Conservation (phyloP, 2,888 invertebrate species). For the Catocala sponsa region DNA sequence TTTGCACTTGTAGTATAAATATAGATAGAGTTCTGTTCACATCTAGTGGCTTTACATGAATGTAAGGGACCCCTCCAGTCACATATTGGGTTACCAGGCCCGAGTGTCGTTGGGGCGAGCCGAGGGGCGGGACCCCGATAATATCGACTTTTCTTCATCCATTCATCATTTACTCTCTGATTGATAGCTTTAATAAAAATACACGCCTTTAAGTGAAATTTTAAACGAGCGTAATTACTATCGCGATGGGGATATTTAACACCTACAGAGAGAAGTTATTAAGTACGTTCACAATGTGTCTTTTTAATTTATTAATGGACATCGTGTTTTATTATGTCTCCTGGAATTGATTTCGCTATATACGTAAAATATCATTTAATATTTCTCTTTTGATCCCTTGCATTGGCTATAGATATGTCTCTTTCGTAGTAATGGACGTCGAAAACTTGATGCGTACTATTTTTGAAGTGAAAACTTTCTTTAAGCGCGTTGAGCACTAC, state of each 20-base stretch:
- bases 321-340: no score
- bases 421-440: no score
- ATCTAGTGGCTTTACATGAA: constrained; percentile 56
- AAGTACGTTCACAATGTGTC: no score
- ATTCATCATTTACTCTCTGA: constrained; percentile 65
- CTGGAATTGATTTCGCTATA: no score
- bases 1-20: neutral
- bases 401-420: no score
- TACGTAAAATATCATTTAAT: no score
- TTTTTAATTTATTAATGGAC: no score
- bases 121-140: constrained; percentile 64
- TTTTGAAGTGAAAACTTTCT: no score
- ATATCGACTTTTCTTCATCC: constrained; percentile 70
- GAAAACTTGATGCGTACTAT: no score
- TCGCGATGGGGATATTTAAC: constrained; percentile 37
- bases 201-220: constrained; percentile 30
- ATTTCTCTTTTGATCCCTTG: no score
- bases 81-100: constrained; percentile 85
- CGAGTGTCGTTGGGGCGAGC: constrained; percentile 62
- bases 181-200: constrained; percentile 51
- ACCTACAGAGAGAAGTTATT: constrained; percentile 15
- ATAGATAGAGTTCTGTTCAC: constrained; percentile 1
- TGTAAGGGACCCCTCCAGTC: constrained; percentile 65
- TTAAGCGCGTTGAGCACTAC: no score
- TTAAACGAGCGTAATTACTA: constrained; percentile 33